These are phyloP conservation scores for Carabus problematicus DNA, from an alignment of 2,888 invertebrate genomes.

Conservation along the genomic window DNA sequence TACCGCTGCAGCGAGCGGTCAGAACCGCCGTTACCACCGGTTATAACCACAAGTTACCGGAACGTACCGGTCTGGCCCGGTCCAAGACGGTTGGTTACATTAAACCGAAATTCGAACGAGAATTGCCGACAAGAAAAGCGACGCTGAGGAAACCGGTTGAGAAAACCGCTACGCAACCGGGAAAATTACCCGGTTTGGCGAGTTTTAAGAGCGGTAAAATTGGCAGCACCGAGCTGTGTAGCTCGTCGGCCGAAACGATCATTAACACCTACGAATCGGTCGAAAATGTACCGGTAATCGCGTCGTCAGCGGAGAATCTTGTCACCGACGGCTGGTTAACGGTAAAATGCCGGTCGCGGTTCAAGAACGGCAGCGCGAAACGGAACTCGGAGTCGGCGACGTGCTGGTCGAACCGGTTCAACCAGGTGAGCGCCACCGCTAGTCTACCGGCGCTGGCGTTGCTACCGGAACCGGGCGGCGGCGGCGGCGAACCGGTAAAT, in stretches of 20 bases:
- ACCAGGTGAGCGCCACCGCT: conserved; percentile 83
- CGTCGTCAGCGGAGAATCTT: conserved; percentile 62
- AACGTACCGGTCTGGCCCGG: conserved; percentile 49
- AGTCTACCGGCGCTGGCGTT: conserved; percentile 76
- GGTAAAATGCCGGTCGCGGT: conserved; percentile 76
- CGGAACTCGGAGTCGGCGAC: conserved; percentile 59
- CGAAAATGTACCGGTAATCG: conserved; percentile 53
- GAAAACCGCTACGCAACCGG: not conserved
- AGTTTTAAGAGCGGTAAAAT: too few species aligned
- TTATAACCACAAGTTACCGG: conserved; percentile 35
- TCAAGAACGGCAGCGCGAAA: conserved; percentile 62
- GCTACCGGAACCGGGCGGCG: conserved; percentile 54
- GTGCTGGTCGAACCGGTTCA: conserved; percentile 75
- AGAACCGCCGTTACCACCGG: conserved; percentile 39
- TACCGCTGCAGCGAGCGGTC: conserved; percentile 41
- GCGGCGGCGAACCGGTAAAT: conserved; percentile 22
- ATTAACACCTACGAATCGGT: conserved; percentile 56
- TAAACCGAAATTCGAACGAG: conserved; percentile 47
- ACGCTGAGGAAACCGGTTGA: conserved; percentile 7
- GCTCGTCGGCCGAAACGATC: conserved; percentile 66
- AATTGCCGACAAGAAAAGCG: not conserved
- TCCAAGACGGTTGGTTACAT: conserved; percentile 59
- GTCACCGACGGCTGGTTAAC: conserved; percentile 86
- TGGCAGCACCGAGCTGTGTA: conserved; percentile 28
- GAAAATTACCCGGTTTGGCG: too few species aligned